Evolutionary conservation across 53 echinoderm and acorn worm genomes (phyloP), one percentile per base, ranked within the genome.

Genomic region (Echinometra lucunter): DNA sequence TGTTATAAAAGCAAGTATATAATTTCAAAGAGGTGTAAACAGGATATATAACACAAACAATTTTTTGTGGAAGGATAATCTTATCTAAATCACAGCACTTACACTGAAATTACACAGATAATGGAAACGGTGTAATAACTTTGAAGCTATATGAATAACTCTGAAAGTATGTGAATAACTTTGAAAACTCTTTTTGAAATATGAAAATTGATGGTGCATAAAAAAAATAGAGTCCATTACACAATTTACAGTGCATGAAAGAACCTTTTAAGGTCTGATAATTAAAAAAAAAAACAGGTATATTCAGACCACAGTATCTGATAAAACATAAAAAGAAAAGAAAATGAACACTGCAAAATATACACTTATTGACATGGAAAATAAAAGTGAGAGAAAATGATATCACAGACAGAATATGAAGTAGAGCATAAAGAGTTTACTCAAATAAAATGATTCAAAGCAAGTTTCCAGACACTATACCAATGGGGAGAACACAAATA

Each of bases 281-380:
- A 28, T 45, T 44, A 47, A 85, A n/a, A 44, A 53, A 53, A 13
- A n/a, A 85, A 1, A 85, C n/a, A 45, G n/a, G 49, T 47, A 23
- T 12, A 42, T 35, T 82, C 16, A 44, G 23, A 44, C 30, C 40
- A 82, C 3, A 44, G 82, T 82, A 82, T 45, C 4, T 83, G 85
- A 85, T 49, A 45, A n/a, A 75, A 78, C 38, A 78, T 1, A 69
- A 32, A 69, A 19, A 40, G 42, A 11, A 42, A 78, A 49, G 49
- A 47, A 4, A 53, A 2, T n/a, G 13, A 10, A 85, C 85, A 85
- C 85, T 47, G 85, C 85, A 85, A 85, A 85, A 47, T 85, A 85
- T 28, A 30, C 49, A 49, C 47, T 85, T 53, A 47, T 28, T 85
- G n/a, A 28, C 27, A 85, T 49, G 85, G 18, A 47, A 78, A 78